A percentile compares a stretch with the other conserved stretches of the same genome.
Evolutionary conservation across 2,888 invertebrate genomes (phyloP).

Genomic region (Lagria hirta): DNA sequence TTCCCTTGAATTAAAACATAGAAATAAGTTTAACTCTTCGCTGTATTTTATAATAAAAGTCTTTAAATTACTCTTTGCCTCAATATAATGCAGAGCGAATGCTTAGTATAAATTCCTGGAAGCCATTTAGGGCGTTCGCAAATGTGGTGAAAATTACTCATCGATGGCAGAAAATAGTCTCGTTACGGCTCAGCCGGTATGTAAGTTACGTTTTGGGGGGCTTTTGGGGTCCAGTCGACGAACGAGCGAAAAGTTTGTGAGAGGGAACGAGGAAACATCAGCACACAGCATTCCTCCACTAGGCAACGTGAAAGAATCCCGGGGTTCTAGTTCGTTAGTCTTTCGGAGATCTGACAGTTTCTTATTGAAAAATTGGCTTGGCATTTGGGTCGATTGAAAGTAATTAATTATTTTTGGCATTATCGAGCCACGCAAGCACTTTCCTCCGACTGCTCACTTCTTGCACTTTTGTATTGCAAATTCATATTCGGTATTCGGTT

Average conservation of each 20-base stretch:
- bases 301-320: slow-evolving; percentile 34
- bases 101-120: slow-evolving; percentile 12
- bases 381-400: slow-evolving; percentile 65
- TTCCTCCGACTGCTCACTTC: no score
- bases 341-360: slow-evolving; percentile 51
- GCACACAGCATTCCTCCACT: slow-evolving; percentile 20
- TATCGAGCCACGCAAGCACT: slow-evolving; percentile 61
- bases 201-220: neutral
- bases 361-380: slow-evolving; percentile 64
- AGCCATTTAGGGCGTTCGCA: slow-evolving; percentile 8
- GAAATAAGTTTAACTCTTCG: no score
- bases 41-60: no score
- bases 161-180: slow-evolving; percentile 16
- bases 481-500: no score
- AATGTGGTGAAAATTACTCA: slow-evolving; percentile 20
- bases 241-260: no score
- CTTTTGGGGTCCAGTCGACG: slow-evolving; percentile 6
- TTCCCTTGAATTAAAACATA: no score
- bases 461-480: no score
- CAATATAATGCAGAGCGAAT: slow-evolving; percentile 5
- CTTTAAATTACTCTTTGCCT: no score
- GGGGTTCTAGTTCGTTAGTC: slow-evolving; percentile 51
- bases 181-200: slow-evolving; percentile 23
- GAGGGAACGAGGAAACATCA: no score
- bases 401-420: slow-evolving; percentile 75